Base-by-base conservation (phyloP, 2,888 invertebrate species). In the Gandaritis pyraliata region DNA sequence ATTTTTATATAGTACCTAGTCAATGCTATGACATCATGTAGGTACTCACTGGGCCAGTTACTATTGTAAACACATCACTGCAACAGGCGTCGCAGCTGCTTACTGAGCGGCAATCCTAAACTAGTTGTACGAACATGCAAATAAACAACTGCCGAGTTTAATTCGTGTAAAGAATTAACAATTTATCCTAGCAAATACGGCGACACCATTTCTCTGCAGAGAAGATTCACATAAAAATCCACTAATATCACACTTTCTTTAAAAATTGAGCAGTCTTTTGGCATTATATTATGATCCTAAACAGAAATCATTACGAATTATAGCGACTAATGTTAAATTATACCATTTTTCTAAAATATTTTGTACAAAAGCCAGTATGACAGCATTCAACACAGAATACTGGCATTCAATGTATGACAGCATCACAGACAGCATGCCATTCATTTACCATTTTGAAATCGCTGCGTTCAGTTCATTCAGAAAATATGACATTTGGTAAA, bases 51-150 rank as follows among this genome's bases (percentile, higher is more conserved):
- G 80, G 74, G 83, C 80, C 83, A 82, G 80, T 87, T 86, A 91
- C 80, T 87, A 83, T 85, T 89, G 90, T 91, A 91, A 91, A 91
- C 90, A 91, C 90, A 92, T 91, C 82, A 81, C 89, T 88, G 78
- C 79, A 75, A 78, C 80, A 69, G 71, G 68, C 77, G 74, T 79
- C 76, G 76, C 77, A 68, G 69, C 72, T 73, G 80, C 74, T 77
- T 76, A 73, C 77, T 69, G 71, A 72, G 73, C 73, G 78, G 71
- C 67, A 71, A 69, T 67, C 68, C 61, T 66, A 55, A 59, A 57
- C 64, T 65, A 46, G 61, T 51, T 61, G 39, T 39, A 50, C 67
- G 65, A 75, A 69, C 71, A 74, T 73, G 68, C 67, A 78, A 77
- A 73, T 78, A 68, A 70, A 74, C 73, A 73, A n/a, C 68, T 66